Percentiles rank a stretch among this genome's conserved stretches.
Conservation (phyloP, 2,113 vertebrate species). For the Tyto alba region DNA sequence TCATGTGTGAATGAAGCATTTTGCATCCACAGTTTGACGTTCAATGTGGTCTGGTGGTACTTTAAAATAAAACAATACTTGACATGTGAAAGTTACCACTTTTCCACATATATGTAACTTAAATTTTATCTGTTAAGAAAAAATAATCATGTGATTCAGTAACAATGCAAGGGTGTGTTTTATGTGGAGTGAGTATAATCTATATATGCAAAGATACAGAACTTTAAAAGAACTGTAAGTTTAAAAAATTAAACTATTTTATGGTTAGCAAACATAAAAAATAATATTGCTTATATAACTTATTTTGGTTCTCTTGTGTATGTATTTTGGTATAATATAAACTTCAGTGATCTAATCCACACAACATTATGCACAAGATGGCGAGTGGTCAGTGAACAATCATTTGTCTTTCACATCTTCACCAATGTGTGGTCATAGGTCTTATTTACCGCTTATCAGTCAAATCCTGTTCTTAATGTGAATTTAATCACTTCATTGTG, state of each 20-base stretch:
- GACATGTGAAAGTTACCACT: rapidly evolving
- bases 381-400: neutral
- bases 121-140: neutral
- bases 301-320: neutral
- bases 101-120: neutral
- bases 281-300: neutral
- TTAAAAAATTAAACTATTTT: neutral
- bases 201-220: neutral
- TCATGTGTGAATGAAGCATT: neutral
- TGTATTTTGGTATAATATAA: neutral
- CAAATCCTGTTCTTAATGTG: neutral
- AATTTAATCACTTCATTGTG: neutral
- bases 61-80: neutral
- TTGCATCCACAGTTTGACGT: neutral
- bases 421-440: neutral
- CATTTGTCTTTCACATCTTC: neutral
- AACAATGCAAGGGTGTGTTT: neutral
- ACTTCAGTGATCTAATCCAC: neutral
- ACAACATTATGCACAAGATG: neutral
- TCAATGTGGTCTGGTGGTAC: neutral
- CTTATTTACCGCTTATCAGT: neutral
- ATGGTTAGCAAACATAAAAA: neutral
- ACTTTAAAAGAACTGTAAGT: neutral
- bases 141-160: neutral
- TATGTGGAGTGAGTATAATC: neutral